These are phyloP conservation scores for Conopomorpha cramerella DNA, from an alignment of 1,140 invertebrate species.

Conservation along the genomic window DNA sequence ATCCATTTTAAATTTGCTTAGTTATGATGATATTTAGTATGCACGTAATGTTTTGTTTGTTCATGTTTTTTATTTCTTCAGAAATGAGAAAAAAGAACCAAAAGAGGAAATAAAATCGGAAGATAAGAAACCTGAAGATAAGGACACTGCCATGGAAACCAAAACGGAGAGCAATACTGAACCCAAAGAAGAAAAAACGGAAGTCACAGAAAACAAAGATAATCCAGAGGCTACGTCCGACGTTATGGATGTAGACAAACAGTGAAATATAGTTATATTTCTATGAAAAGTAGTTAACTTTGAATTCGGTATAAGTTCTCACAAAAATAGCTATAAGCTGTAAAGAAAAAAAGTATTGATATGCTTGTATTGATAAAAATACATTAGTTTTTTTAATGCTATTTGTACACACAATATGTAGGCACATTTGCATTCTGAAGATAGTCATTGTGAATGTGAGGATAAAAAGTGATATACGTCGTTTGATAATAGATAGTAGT, in stretches of 20 bases:
- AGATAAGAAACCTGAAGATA: conserved; percentile 7
- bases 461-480: too few species aligned
- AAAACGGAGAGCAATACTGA: too few species aligned
- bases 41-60: too few species aligned
- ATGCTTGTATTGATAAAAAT: conserved; percentile 6
- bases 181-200: conserved; percentile 3
- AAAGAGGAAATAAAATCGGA: conserved; percentile 10
- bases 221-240: neutral
- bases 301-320: neutral
- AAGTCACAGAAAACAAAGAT: conserved; percentile 5
- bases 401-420: too few species aligned
- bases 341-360: neutral
- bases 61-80: conserved; percentile 1
- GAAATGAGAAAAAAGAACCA: conserved; percentile 1
- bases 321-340: conserved; percentile 2
- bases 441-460: too few species aligned
- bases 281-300: neutral
- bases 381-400: too few species aligned
- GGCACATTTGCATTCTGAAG: too few species aligned
- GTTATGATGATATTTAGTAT: too few species aligned
- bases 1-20: too few species aligned
- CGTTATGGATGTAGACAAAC: conserved; percentile 6
- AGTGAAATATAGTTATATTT: conserved; percentile 9
- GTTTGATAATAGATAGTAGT: too few species aligned
- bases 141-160: too few species aligned